Evolutionary conservation across 2,797 vertebrate species (phyloP).

Genomic region (Bucorvus abyssinicus): DNA sequence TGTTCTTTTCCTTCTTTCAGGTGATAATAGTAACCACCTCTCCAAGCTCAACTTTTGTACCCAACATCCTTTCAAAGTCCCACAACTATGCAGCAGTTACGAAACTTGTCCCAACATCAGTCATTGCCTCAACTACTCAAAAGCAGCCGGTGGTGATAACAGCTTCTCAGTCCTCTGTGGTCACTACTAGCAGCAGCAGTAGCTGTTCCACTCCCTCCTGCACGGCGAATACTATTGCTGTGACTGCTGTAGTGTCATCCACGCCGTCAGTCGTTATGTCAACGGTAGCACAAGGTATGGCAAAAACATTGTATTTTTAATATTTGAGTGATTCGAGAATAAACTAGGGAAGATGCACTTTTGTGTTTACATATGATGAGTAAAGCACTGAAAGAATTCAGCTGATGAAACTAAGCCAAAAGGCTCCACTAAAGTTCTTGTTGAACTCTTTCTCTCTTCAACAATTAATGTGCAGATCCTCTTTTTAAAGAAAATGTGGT

Average conservation of each 20-base stretch:
- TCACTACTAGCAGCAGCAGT: slow-evolving; percentile 70
- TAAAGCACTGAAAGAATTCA: not conserved
- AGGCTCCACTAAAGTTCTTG: not conserved
- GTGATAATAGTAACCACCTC: slow-evolving; percentile 99
- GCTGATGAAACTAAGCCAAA: not conserved
- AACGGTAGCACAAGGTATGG: slow-evolving; percentile 87
- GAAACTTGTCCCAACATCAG: slow-evolving; percentile 89
- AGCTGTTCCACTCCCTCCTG: slow-evolving; percentile 75
- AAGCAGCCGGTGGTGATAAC: slow-evolving; percentile 94
- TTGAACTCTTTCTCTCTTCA: not conserved
- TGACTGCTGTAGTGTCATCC: slow-evolving; percentile 91
- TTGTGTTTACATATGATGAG: not conserved
- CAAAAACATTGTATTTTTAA: not conserved
- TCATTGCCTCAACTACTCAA: slow-evolving; percentile 87
- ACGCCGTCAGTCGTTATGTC: slow-evolving; percentile 95
- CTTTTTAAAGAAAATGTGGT: not conserved
- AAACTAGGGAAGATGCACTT: fast-evolving
- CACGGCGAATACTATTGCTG: slow-evolving; percentile 81
- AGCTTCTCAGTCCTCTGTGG: slow-evolving; percentile 78
- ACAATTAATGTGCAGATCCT: not conserved
- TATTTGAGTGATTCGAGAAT: not conserved
- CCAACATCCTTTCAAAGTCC: slow-evolving; percentile 98
- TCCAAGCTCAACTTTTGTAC: slow-evolving; percentile 97
- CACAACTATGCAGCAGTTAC: slow-evolving; percentile 90
- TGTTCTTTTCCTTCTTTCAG: slow-evolving; percentile 69